Base-by-base conservation (phyloP, 2,113 vertebrate genomes). In the Zosterops borbonicus region DNA sequence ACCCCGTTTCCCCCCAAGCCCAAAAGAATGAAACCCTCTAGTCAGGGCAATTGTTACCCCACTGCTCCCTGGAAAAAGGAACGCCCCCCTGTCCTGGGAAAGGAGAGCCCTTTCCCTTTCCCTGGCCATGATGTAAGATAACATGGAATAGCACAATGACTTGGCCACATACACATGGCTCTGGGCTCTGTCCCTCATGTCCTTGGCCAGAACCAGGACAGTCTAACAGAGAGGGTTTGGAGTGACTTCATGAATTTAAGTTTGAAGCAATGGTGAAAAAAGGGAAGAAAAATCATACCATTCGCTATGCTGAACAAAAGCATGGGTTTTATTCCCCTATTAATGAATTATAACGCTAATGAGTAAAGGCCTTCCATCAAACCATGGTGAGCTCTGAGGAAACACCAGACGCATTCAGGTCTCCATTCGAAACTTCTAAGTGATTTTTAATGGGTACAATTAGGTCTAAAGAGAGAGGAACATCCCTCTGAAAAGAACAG, bases 71-170 rank as follows among this genome's bases (percentile, higher is more conserved):
- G 63, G 18, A 28, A 39, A 60, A 39, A 28, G 8, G 33, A 69
- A 37, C 0, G 0, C 9, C 11, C 0, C 49, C 19, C 35, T 41
- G n/a, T 56, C 29, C 50, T 0, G 0, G 29, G 35, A 65, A 41
- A 15, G 0, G 2, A 60, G 39, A 46, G 39, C 28, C n/a, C n/a
- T 53, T 46, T 87, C 28, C 28, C 74, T 58, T 52, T 31, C 42
- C 25, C 44, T 14, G 13, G 21, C 44, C 12, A 6, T 33, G 27
- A 7, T 23, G 6, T 19, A 24, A 12, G 73, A 28, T 46, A 27
- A 37, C 16, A 16, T 23, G 23, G 64, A 69, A 44, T 28, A 78
- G 19, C 64, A 69, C 44, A 27, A 19, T 37, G 39, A 8, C 73
- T 52, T 44, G 46, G 73, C 63, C 37, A 27, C 0, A 1, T 63